Evolutionary conservation across 2,113 vertebrate genomes (phyloP).

Genomic region (Pandion haliaetus): DNA sequence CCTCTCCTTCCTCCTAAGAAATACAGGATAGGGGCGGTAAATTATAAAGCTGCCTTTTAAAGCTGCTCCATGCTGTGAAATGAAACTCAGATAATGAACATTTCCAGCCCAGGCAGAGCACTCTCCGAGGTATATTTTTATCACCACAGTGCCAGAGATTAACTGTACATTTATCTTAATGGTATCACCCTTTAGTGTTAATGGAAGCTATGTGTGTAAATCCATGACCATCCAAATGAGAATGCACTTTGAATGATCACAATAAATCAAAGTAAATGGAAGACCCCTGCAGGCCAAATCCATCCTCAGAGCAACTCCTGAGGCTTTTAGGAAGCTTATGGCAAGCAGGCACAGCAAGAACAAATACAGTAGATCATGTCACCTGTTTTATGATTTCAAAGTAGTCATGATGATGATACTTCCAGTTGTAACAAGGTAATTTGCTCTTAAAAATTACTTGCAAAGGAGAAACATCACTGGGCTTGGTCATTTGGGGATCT

Average conservation of each 20-base stretch:
- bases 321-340: constrained; percentile 25
- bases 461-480: not conserved
- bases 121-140: constrained; percentile 44
- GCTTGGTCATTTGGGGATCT: not conserved
- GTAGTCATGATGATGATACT: not conserved
- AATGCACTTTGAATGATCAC: constrained; percentile 23
- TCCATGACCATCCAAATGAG: constrained; percentile 56
- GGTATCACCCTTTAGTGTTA: constrained; percentile 52
- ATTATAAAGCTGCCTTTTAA: not conserved
- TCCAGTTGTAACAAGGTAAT: not conserved
- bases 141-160: constrained; percentile 38
- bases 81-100: not conserved
- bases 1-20: not conserved
- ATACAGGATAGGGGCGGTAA: not conserved
- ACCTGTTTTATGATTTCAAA: constrained; percentile 1
- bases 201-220: constrained; percentile 63
- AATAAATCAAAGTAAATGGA: constrained; percentile 64
- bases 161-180: constrained; percentile 59
- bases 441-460: not conserved
- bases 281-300: constrained; percentile 40
- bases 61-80: not conserved
- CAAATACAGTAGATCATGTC: not conserved
- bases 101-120: not conserved
- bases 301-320: constrained; percentile 3
- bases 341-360: constrained; percentile 6